Evolutionary conservation across 2,888 invertebrate species (phyloP).

Genomic region (Ectropis crepuscularia): DNA sequence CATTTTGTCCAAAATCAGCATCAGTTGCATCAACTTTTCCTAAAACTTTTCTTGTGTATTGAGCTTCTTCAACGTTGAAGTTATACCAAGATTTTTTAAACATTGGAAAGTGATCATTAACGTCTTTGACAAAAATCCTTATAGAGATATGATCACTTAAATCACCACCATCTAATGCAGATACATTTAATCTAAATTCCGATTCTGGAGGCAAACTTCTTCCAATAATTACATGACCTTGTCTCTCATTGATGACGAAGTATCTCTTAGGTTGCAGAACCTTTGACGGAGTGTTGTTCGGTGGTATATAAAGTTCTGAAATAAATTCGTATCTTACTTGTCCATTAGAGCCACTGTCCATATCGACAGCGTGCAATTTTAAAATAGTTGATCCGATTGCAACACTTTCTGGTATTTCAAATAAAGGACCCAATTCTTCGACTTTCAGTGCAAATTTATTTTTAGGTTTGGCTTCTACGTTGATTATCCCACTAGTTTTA

Average conservation of each 20-base stretch:
- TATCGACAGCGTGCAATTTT: slow-evolving; percentile 89
- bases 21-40: slow-evolving; percentile 92
- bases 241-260: slow-evolving; percentile 90
- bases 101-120: slow-evolving; percentile 93
- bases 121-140: slow-evolving; percentile 89
- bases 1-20: slow-evolving; percentile 91
- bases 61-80: slow-evolving; percentile 92
- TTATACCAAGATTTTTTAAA: slow-evolving; percentile 93
- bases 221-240: slow-evolving; percentile 90
- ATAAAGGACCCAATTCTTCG: slow-evolving; percentile 82
- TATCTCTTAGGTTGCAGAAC: slow-evolving; percentile 85
- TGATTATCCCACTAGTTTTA: slow-evolving; percentile 56
- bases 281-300: slow-evolving; percentile 69
- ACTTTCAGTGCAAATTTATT: slow-evolving; percentile 68
- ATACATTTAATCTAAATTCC: slow-evolving; percentile 90
- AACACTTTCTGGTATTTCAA: slow-evolving; percentile 89
- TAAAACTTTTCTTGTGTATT: slow-evolving; percentile 88
- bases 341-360: slow-evolving; percentile 89
- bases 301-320: slow-evolving; percentile 87
- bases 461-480: slow-evolving; percentile 67
- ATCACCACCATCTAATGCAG: slow-evolving; percentile 91
- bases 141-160: slow-evolving; percentile 88
- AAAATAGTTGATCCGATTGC: slow-evolving; percentile 88
- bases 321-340: slow-evolving; percentile 89
- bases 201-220: slow-evolving; percentile 89